Base-by-base conservation (phyloP, 2,797 vertebrate genomes). In the Mionectes olivaceus region DNA sequence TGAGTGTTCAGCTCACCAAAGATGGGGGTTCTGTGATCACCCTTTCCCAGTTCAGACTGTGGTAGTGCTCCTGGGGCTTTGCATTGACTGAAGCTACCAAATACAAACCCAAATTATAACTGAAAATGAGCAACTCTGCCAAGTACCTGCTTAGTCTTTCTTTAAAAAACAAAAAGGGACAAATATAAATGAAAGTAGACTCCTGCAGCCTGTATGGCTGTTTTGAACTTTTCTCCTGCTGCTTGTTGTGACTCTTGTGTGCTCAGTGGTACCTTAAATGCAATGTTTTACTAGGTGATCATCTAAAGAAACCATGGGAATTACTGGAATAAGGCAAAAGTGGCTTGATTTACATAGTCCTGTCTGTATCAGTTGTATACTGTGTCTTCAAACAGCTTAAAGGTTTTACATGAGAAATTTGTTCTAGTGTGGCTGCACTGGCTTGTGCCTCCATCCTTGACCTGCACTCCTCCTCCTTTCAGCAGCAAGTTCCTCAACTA, bases 251-350 rank as follows among this genome's bases (percentile, higher is more conserved):
- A 50, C 5, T 76, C 16, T 18, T 82, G 11, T 35, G 22, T 44
- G 15, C 53, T 61, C 13, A 39, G 13, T 23, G 8, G 14, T 17
- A 41, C 0, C 43, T 70, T 37, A 57, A 21, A 25, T 27, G 17
- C 0, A 0, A 3, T 49, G 30, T 32, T 46, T 22, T 39, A 25
- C 7, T 43, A 22, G 18, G 8, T 60, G 15, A 24, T 41, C 44
- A 57, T 25, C 35, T 33, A 87, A 63, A 61, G 43, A 33, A 64
- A 39, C 7, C 1, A 30, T 11, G 32, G 50, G 10, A 65, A 43
- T 30, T 77, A 8, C 11, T 47, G 13, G 30, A 71, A 18, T n/a
- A 64, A 80, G 55, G 57, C 9, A n/a, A 67, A 70, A 59, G 11
- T 74, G 52, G 21, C 8, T 80, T 76, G n/a, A 24, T 4, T 63